Conservation (phyloP, 2,113 vertebrate species). For the Ophiodon elongatus region DNA sequence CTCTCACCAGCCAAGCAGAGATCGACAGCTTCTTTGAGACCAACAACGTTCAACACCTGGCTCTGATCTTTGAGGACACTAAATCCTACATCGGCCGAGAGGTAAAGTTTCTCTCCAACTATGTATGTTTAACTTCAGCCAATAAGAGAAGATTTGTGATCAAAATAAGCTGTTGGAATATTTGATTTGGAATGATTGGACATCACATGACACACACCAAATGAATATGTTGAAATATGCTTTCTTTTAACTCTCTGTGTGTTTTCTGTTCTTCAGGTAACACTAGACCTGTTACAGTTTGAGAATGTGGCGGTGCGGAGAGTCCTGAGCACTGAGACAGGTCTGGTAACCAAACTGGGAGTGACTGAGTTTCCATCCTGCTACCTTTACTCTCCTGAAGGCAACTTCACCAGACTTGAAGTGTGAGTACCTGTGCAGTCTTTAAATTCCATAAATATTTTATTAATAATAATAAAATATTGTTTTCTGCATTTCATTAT, state of each 20-base stretch:
- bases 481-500: background rate
- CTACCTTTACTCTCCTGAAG: constrained; percentile 86
- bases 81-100: constrained; percentile 91
- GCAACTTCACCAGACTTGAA: constrained; percentile 82
- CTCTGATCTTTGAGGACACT: constrained; percentile 89
- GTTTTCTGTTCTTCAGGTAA: constrained; percentile 82
- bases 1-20: constrained; percentile 83
- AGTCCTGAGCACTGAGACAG: constrained; percentile 84
- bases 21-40: constrained; percentile 88
- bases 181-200: background rate
- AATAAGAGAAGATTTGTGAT: background rate
- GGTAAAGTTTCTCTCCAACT: constrained; percentile 79
- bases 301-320: constrained; percentile 89
- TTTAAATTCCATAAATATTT: background rate
- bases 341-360: constrained; percentile 82
- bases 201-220: background rate
- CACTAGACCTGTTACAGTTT: constrained; percentile 91
- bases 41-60: constrained; percentile 86
- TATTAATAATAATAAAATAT: background rate
- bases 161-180: background rate
- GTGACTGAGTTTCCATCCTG: constrained; percentile 91
- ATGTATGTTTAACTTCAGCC: background rate
- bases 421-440: constrained; percentile 84
- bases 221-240: background rate
- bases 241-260: background rate